These are phyloP conservation scores for Drosophila lowei DNA, from an alignment of 1,140 invertebrate species.

Conservation along the genomic window DNA sequence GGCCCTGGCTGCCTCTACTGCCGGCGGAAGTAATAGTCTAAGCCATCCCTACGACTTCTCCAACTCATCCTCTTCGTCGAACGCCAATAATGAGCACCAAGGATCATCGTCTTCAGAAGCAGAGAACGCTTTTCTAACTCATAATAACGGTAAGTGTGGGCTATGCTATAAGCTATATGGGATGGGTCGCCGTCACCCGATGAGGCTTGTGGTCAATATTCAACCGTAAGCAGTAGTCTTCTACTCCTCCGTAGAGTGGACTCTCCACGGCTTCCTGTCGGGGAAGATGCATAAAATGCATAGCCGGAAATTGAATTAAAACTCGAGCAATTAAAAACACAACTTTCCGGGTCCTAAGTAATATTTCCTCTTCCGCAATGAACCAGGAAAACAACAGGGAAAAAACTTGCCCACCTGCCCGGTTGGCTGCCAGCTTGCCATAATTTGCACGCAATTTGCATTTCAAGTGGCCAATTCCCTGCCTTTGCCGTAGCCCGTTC, in stretches of 20 bases:
- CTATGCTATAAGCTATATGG: background rate
- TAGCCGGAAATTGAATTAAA: constrained; percentile 63
- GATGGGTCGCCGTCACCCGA: too few species aligned
- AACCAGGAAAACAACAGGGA: constrained; percentile 42
- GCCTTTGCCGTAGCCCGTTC: constrained; percentile 1
- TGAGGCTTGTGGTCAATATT: too few species aligned
- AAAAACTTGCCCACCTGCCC: constrained; percentile 58
- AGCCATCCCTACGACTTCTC: constrained; percentile 78
- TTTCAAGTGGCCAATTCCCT: constrained; percentile 72
- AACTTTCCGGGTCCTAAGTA: constrained; percentile 56
- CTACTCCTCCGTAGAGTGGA: background rate
- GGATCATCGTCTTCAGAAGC: constrained; percentile 75
- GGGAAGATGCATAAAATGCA: constrained; percentile 32
- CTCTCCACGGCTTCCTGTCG: too few species aligned
- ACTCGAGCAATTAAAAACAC: constrained; percentile 64
- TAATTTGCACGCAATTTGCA: constrained; percentile 81
- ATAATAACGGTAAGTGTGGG: constrained; percentile 71
- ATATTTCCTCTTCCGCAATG: constrained; percentile 56
- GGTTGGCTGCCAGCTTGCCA: constrained; percentile 68
- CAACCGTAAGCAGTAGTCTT: background rate
- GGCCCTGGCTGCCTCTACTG: constrained; percentile 59
- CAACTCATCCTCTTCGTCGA: constrained; percentile 70
- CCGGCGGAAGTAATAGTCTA: constrained; percentile 60
- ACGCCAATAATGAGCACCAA: constrained; percentile 74
- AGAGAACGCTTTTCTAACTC: constrained; percentile 77